Conservation (phyloP, 1,140 invertebrate species). For the Forficula auricularia region DNA sequence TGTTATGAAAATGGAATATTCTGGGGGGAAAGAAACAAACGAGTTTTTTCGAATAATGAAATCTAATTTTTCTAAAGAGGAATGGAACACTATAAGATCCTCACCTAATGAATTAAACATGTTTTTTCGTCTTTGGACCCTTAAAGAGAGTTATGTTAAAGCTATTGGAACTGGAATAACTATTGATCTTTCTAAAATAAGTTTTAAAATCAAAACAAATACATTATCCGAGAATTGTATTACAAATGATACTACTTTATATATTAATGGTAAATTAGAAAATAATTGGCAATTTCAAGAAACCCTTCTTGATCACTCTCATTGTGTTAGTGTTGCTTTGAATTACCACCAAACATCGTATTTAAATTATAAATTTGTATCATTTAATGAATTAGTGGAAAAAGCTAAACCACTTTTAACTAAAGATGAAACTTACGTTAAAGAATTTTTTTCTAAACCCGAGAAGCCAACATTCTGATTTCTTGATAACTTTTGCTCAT, state of each 20-base stretch:
- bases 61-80: conserved; percentile 54
- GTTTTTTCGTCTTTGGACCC: conserved; percentile 78
- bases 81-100: conserved; percentile 57
- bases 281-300: conserved; percentile 74
- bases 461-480: neutral
- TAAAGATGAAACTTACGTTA: conserved; percentile 15
- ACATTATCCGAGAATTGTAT: conserved; percentile 27
- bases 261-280: conserved; percentile 38
- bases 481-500: no score
- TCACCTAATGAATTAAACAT: conserved; percentile 29
- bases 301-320: conserved; percentile 53
- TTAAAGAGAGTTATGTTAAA: conserved; percentile 94
- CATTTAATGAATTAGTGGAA: conserved; percentile 18
- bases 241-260: conserved; percentile 46
- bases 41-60: conserved; percentile 80
- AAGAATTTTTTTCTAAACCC: conserved; percentile 17
- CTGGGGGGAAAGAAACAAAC: conserved; percentile 36
- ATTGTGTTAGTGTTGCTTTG: conserved; percentile 66
- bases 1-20: conserved; percentile 55
- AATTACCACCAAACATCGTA: conserved; percentile 12
- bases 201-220: conserved; percentile 46
- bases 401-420: conserved; percentile 15
- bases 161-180: conserved; percentile 72
- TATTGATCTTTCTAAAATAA: conserved; percentile 52
- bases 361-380: conserved; percentile 14